Evolutionary conservation across 2,888 invertebrate species (phyloP), one percentile per base, ranked within the genome.

Genomic region (Phorcus lineatus): DNA sequence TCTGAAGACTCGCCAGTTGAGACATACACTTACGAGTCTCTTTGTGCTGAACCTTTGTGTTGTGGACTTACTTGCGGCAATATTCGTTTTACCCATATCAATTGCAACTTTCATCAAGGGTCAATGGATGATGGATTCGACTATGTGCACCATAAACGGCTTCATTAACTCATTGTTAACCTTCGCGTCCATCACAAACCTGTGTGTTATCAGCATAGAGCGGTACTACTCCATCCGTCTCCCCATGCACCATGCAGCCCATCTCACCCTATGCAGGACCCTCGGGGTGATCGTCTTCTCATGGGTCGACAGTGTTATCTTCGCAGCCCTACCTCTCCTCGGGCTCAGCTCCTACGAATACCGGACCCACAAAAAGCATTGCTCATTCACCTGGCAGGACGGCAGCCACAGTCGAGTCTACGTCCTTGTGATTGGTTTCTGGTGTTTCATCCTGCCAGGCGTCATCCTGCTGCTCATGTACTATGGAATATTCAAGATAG

Each of bases 201-300:
- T 86, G 78, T 83, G 84, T 52, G 78, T 80, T n/a, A 86, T 87
- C 28, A 84, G 85, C 16, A 74, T 81, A 19, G 87, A 87, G 74
- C 70, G 87, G 16, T 86, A 77, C 80, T 85, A 85, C 82, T 84
- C 84, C 67, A 85, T 87, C 57, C 53, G 78, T 6, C 53, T 81
- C 22, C 85, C 86, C 55, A 86, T 87, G 87, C 84, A 85, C 52
- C 84, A 87, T 76, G 84, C 85, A 11, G 86, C 83, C 13, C 77
- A 85, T 79, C 80, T 86, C 85, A 85, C 82, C 13, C 75, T 82
- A 19, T 54, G 55, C 55, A 57, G 82, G 40, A 84, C 83, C 24
- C 19, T 84, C 13, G 13, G 54, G 4, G 79, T 80, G 2, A 62
- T 85, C 17, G n/a, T 57, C 1, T 22, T 78, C 31, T 24, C 82